These are phyloP conservation scores for Pachycephala philippinensis DNA, from an alignment of 2,113 vertebrate genomes.

Conservation along the genomic window DNA sequence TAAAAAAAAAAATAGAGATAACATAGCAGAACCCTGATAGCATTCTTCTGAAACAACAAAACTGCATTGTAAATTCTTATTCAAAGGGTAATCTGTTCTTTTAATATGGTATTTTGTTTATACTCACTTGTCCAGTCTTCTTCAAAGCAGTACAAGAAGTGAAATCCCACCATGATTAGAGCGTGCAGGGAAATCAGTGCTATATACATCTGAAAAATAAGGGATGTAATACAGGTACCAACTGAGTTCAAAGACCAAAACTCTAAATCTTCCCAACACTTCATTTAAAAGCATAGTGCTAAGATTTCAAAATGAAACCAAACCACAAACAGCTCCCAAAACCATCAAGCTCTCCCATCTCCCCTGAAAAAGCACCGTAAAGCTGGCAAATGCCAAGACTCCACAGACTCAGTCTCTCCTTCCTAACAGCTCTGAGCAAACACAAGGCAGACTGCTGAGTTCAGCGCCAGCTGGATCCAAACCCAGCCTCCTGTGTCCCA, in stretches of 20 bases:
- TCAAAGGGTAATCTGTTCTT: not conserved
- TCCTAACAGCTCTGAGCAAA: not conserved
- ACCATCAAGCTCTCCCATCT: not conserved
- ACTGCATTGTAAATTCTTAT: not conserved
- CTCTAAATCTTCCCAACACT: not conserved
- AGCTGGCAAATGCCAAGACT: not conserved
- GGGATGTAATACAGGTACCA: not conserved
- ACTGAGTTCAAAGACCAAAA: not conserved
- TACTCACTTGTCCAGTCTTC: slow-evolving; percentile 96
- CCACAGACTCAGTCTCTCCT: not conserved
- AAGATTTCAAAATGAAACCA: not conserved
- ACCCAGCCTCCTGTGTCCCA: not conserved
- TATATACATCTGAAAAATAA: slow-evolving; percentile 94
- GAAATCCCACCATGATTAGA: slow-evolving; percentile 90
- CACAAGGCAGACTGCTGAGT: not conserved
- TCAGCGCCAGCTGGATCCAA: not conserved
- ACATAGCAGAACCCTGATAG: not conserved
- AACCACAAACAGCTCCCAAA: not conserved
- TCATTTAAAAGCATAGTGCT: not conserved
- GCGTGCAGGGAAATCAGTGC: slow-evolving; percentile 94
- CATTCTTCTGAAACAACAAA: not conserved
- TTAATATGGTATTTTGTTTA: not conserved
- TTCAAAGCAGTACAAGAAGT: slow-evolving; percentile 95
- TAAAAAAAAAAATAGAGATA: not conserved
- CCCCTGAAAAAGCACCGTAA: not conserved